Evolutionary conservation across 2,888 invertebrate species (phyloP).

Genomic region (Caenorhabditis panamensis): DNA sequence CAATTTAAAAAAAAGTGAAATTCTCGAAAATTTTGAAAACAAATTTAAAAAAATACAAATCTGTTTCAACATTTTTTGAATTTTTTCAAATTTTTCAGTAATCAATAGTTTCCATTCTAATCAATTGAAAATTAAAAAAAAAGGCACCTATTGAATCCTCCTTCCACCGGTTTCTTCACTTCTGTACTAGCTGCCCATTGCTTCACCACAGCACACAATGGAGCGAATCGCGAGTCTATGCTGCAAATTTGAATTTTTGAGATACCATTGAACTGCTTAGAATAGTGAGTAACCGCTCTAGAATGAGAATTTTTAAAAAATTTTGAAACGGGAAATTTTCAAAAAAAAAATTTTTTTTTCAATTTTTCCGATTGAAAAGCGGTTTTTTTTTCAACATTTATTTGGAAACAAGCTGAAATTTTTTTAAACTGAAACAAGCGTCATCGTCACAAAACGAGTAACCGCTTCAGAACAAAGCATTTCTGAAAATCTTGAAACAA

Average conservation of each 20-base stretch:
- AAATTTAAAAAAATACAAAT: background rate
- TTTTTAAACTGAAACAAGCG: background rate
- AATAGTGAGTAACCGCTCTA: too few species aligned
- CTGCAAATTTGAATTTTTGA: slow-evolving; percentile 25
- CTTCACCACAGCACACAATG: slow-evolving; percentile 63
- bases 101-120: background rate
- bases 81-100: background rate
- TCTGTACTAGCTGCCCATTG: slow-evolving; percentile 62
- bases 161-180: slow-evolving; percentile 65
- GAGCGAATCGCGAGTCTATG: slow-evolving; percentile 45
- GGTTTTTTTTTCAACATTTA: slow-evolving; percentile 5
- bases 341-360: background rate
- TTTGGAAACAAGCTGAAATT: too few species aligned
- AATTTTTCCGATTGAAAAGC: background rate
- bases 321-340: background rate
- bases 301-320: background rate
- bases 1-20: background rate
- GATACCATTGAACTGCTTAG: background rate
- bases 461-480: too few species aligned
- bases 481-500: background rate
- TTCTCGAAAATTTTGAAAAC: background rate
- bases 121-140: slow-evolving; percentile 6
- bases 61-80: background rate
- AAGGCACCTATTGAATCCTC: slow-evolving; percentile 65
- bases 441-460: too few species aligned